These are phyloP conservation scores for Omphaloscelis lunosa DNA, from an alignment of 2,888 invertebrate species.

Conservation along the genomic window DNA sequence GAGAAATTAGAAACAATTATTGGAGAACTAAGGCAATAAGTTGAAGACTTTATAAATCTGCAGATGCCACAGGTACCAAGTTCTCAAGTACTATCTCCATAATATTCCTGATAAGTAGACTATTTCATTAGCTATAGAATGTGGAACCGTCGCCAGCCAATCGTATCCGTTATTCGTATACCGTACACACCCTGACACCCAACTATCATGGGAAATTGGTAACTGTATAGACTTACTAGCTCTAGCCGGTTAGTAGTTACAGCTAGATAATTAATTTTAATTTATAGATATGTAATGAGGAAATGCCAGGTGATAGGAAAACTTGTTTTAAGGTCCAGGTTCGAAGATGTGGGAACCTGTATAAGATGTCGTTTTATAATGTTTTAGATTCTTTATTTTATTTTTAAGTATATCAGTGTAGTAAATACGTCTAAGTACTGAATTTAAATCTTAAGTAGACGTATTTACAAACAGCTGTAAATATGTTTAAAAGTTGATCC, in stretches of 20 bases:
- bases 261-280: conserved; percentile 38
- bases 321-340: conserved; percentile 35
- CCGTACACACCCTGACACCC: conserved; percentile 48
- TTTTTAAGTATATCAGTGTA: too few species aligned
- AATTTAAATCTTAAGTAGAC: too few species aligned
- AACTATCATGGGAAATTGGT: conserved; percentile 59
- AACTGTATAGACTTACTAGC: conserved; percentile 51
- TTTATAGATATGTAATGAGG: conserved; percentile 38
- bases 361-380: conserved; percentile 4
- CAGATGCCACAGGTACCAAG: not conserved
- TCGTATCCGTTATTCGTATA: conserved; percentile 57
- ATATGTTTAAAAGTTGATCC: too few species aligned
- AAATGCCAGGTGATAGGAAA: conserved; percentile 24
- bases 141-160: conserved; percentile 35
- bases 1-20: conserved; percentile 10
- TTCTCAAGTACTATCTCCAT: conserved; percentile 17
- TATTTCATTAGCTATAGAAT: conserved; percentile 50
- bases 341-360: conserved; percentile 31
- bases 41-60: conserved; percentile 22
- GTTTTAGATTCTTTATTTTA: conserved; percentile 10
- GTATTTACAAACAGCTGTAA: too few species aligned
- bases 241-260: not conserved
- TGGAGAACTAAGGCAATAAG: not conserved
- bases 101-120: conserved; percentile 35
- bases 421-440: too few species aligned